phyloP scores from a whole-genome alignment of 2,113 vertebrate species.

The Pelusios castaneus region DNA sequence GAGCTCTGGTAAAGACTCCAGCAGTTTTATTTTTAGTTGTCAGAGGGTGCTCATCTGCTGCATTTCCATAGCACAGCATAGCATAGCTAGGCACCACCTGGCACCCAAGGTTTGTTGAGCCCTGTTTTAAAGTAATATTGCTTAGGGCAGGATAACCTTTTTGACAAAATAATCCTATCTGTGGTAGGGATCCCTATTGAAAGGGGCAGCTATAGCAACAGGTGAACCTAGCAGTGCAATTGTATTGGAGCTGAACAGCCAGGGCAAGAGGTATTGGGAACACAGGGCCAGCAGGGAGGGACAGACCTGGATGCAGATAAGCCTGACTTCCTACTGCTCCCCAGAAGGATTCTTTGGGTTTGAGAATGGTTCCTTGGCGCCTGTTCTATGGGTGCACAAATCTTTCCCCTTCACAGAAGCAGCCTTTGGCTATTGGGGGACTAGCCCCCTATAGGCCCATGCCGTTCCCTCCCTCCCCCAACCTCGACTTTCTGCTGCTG shows the following conservation, averaged over 20 bases:
- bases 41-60: no score
- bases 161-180: background rate
- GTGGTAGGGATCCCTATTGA: background rate
- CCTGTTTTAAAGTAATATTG: background rate
- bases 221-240: background rate
- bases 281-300: background rate
- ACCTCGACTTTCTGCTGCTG: no score
- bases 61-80: no score
- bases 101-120: no score
- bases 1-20: no score
- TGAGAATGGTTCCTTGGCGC: background rate
- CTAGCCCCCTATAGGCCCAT: no score
- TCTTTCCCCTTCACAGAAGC: no score
- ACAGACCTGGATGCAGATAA: accelerated
- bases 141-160: no score
- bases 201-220: background rate
- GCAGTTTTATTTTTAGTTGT: no score
- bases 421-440: no score
- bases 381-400: accelerated
- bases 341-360: background rate
- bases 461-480: no score
- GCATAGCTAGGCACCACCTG: no score
- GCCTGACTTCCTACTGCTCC: background rate
- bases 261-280: background rate
- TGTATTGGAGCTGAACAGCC: background rate